phyloP scores from a whole-genome alignment of 2,113 vertebrate species.

The Micromys minutus region DNA sequence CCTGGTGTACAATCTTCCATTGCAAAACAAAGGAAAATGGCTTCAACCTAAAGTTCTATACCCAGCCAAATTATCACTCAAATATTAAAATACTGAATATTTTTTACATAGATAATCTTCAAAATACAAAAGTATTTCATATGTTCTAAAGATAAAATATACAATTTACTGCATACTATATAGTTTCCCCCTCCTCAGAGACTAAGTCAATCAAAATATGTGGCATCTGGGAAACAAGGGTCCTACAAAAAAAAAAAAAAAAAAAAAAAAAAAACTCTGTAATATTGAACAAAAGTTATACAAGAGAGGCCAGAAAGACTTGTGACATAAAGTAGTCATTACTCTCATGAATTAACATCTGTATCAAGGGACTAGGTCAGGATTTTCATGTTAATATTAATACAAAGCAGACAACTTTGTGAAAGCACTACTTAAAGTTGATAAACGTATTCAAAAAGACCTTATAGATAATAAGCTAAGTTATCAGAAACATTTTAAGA shows the following conservation, averaged over 20 bases:
- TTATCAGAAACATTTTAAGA: conserved; percentile 8
- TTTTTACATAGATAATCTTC: conserved; percentile 11
- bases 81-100: conserved; percentile 21
- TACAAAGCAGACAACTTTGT: neutral
- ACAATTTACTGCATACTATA: conserved; percentile 1
- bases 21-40: conserved; percentile 44
- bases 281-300: neutral
- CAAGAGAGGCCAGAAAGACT: neutral
- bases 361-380: neutral
- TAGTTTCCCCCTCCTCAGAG: neutral
- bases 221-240: neutral
- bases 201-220: conserved; percentile 48
- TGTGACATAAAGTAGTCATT: neutral
- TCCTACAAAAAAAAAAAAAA: conserved; percentile 2
- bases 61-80: conserved; percentile 79
- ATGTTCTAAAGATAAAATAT: neutral
- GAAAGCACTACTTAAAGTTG: conserved; percentile 23
- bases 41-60: conserved; percentile 76
- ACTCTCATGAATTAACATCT: neutral
- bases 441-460: neutral
- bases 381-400: conserved; percentile 33
- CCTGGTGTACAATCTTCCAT: neutral
- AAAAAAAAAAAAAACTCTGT: neutral
- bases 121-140: neutral
- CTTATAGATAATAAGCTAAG: neutral